phyloP scores from a whole-genome alignment of 1,140 invertebrate species.

The Euwallacea fornicatus region DNA sequence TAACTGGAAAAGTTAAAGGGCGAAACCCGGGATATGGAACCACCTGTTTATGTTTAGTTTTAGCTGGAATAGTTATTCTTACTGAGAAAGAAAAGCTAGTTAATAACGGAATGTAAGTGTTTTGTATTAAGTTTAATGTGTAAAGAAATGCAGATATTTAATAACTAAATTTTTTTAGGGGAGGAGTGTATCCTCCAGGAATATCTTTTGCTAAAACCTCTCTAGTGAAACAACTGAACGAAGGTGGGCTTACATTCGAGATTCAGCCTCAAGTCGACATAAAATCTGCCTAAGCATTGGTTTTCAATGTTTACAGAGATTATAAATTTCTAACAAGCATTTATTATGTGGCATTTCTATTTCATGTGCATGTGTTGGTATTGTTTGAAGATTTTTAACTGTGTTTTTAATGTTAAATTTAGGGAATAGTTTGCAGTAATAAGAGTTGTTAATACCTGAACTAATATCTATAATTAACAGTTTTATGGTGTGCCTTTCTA shows the following conservation, averaged over 20 bases:
- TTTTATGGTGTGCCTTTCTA: too few species aligned
- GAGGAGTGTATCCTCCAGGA: slow-evolving; percentile 64
- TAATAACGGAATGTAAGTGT: slow-evolving; percentile 57
- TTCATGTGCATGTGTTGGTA: too few species aligned
- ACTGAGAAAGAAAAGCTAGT: slow-evolving; percentile 78
- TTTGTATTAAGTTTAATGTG: not conserved
- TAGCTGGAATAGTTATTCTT: slow-evolving; percentile 74
- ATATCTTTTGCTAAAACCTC: slow-evolving; percentile 65
- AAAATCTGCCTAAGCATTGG: too few species aligned
- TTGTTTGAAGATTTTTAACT: too few species aligned
- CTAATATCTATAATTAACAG: too few species aligned
- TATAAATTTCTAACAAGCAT: too few species aligned
- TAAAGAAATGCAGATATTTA: not conserved
- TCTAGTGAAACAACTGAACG: slow-evolving; percentile 61
- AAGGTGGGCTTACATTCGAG: slow-evolving; percentile 64
- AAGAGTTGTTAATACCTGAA: too few species aligned
- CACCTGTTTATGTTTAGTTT: slow-evolving; percentile 72
- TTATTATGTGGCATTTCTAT: too few species aligned
- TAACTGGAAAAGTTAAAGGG: slow-evolving; percentile 65
- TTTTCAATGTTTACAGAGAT: too few species aligned
- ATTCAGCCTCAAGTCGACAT: slow-evolving; percentile 51
- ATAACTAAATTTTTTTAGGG: slow-evolving; percentile 48
- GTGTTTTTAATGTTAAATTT: too few species aligned
- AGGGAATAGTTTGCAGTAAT: too few species aligned
- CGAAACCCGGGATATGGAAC: slow-evolving; percentile 81